Base-by-base conservation (phyloP, 2,113 vertebrate species). In the Brachirus orientalis region DNA sequence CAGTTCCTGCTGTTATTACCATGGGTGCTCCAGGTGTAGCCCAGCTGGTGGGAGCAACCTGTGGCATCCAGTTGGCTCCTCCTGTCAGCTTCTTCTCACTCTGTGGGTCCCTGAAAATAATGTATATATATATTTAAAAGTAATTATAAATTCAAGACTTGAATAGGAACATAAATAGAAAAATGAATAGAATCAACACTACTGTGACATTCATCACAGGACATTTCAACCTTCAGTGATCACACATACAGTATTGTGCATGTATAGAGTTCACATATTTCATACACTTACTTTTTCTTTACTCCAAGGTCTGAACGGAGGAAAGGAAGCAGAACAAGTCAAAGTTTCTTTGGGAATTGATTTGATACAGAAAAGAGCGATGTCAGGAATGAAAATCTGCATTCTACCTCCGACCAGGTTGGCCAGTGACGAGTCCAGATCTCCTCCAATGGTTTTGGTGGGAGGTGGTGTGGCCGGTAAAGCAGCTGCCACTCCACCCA, bases 41-140 rank as follows among this genome's bases (percentile, higher is more conserved):
- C 98, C 97, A 99, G 37, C 94, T 97, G 51, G 95, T 95, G 6
- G 96, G 95, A 43, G 96, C 96, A 41, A 99, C 96, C 83, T 97
- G 94, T 1, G 98, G 98, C 74, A 94, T 97, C 98, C 98, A 99
- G 88, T 98, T 98, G 7, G 96, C 95, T 17, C 98, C 98, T 82
- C 98, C 98, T 17, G 98, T 99, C 72, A 99, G 86, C 76, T 96
- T 99, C 57, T 94, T 99, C 90, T 99, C 98, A 60, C 93, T 95
- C 93, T 95, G 94, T 78, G 97, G 94, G 48, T 94, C 91, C 77
- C 92, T 94, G 10, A 52, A 69, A 50, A 46, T 72, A 44, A 63
- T 76, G 10, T 74, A 56, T 18, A 62, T 43, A 14, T 43, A 13
- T 11, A 14, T 4, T 1, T 43, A 5, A 43, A 43, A 13, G 9